A percentile compares a stretch with the other conserved stretches of the same genome.
Evolutionary conservation across 2,797 vertebrate genomes (phyloP).

Genomic region (Lepilemur septentrionalis): DNA sequence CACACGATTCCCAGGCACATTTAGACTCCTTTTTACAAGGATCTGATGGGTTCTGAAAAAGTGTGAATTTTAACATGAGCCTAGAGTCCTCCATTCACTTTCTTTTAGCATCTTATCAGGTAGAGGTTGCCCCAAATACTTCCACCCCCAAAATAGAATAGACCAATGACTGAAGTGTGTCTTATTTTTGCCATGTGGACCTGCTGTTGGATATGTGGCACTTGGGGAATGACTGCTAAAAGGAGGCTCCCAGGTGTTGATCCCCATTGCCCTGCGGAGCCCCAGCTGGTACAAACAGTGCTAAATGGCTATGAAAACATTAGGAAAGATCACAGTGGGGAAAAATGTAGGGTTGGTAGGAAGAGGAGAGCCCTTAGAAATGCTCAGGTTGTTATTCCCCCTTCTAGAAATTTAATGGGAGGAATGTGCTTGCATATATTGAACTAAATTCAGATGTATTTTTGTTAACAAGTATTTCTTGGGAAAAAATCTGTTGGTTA

Average conservation of each 20-base stretch:
- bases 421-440: background rate
- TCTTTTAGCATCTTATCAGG: background rate
- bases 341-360: accelerated
- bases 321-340: background rate
- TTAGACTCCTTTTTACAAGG: background rate
- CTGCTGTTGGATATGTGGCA: background rate
- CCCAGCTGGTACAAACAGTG: background rate
- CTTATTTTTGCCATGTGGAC: background rate
- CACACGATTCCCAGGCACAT: background rate
- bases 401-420: background rate
- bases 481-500: background rate
- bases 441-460: background rate
- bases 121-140: background rate
- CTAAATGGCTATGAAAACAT: background rate
- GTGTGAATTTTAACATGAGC: background rate
- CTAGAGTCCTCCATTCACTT: background rate
- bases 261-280: background rate
- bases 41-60: background rate
- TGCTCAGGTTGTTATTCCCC: background rate
- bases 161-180: background rate
- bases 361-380: background rate
- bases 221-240: background rate
- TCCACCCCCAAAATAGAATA: background rate
- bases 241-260: background rate
- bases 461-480: background rate